Evolutionary conservation across 1,140 invertebrate genomes (phyloP).

Genomic region (Drosophila insularis): DNA sequence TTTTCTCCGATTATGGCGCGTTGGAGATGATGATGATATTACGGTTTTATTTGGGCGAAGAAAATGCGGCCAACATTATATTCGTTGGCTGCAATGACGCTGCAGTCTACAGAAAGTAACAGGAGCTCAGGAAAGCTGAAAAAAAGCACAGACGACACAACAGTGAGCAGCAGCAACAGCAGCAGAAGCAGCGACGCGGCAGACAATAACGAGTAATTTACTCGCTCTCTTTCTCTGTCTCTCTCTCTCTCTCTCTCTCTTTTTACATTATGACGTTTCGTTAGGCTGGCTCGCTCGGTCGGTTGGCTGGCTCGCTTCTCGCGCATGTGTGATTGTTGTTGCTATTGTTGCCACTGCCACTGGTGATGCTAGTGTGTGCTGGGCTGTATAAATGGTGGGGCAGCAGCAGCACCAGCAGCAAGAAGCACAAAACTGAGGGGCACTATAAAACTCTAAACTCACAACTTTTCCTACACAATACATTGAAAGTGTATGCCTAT

Average conservation of each 20-base stretch:
- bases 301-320: constrained; percentile 12
- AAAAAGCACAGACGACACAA: constrained; percentile 10
- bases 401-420: too few relatives aligned
- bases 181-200: constrained; percentile 25
- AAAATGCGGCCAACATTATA: constrained; percentile 32
- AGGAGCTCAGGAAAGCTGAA: constrained; percentile 58
- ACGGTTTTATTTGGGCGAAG: background rate
- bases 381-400: background rate
- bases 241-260: constrained; percentile 2
- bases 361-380: constrained; percentile 12
- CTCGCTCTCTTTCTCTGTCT: background rate
- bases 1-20: background rate
- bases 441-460: constrained; percentile 6
- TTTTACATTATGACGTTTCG: constrained; percentile 6
- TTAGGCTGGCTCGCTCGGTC: background rate
- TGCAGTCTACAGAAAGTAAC: constrained; percentile 81
- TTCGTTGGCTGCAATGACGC: constrained; percentile 72
- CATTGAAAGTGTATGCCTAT: background rate
- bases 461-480: background rate
- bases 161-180: constrained; percentile 12
- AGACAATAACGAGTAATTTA: constrained; percentile 29
- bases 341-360: constrained; percentile 18
- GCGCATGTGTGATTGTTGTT: constrained; percentile 60
- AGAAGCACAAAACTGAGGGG: background rate
- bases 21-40: constrained; percentile 26